Evolutionary conservation across 2,888 invertebrate species (phyloP).

Genomic region (Zygogramma bicolorata): DNA sequence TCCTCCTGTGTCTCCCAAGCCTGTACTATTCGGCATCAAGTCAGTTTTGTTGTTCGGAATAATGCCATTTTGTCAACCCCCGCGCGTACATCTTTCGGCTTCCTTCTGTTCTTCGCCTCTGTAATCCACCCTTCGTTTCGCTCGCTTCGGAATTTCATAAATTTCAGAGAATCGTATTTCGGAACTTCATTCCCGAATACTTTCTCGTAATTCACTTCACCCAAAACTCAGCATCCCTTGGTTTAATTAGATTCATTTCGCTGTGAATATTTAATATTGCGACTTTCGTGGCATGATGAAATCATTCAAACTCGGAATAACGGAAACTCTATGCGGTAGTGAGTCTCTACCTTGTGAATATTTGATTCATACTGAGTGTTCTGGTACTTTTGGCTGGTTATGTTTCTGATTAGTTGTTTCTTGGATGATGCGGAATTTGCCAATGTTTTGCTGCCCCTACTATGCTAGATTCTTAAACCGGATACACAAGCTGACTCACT

Average conservation of each 20-base stretch:
- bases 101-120: constrained; percentile 20
- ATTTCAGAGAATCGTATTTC: constrained; percentile 41
- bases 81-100: constrained; percentile 25
- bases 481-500: too few species aligned
- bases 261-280: constrained; percentile 20
- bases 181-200: constrained; percentile 33
- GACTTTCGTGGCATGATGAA: not conserved
- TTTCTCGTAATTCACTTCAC: constrained; percentile 42
- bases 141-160: constrained; percentile 39
- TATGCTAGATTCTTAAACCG: too few species aligned
- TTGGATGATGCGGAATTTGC: too few species aligned
- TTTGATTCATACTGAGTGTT: not conserved
- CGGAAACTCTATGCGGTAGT: not conserved
- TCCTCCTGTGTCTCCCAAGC: not conserved
- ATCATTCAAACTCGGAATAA: not conserved
- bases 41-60: constrained; percentile 22
- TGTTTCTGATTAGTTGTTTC: too few species aligned
- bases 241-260: constrained; percentile 41
- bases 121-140: constrained; percentile 28
- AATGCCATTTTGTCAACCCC: constrained; percentile 36
- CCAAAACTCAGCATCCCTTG: constrained; percentile 36
- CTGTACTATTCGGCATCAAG: not conserved
- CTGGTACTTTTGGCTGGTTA: not conserved
- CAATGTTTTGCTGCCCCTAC: too few species aligned
- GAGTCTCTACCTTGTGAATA: not conserved